phyloP scores from a whole-genome alignment of 2,888 invertebrate genomes.

The Mongoloraphidia duomilia region DNA sequence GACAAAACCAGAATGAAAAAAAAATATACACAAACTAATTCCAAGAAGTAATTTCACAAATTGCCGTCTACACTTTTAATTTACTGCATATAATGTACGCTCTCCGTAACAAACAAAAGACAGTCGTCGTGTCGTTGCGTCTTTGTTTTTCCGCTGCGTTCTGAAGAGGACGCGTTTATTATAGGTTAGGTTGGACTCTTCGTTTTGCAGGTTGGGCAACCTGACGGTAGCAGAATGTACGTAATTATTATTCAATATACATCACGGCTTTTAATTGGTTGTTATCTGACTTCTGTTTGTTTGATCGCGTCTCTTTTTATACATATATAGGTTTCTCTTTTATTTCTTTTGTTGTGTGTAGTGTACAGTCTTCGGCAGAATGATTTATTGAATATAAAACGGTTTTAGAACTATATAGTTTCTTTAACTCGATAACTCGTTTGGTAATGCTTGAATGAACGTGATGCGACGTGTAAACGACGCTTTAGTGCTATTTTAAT shows the following conservation, averaged over 20 bases:
- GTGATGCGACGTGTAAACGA: too few relatives aligned
- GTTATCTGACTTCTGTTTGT: constrained; percentile 23
- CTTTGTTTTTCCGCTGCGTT: background rate
- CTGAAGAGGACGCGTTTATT: background rate
- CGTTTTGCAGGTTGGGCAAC: background rate
- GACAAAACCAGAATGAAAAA: constrained; percentile 1
- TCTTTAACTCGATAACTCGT: too few relatives aligned
- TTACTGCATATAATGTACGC: constrained; percentile 13
- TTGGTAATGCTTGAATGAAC: too few relatives aligned
- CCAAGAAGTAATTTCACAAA: constrained; percentile 33
- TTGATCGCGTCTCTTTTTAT: constrained; percentile 11
- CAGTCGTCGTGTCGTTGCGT: background rate
- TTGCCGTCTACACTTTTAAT: constrained; percentile 29
- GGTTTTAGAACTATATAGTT: too few relatives aligned
- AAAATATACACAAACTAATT: constrained; percentile 17
- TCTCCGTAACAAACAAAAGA: too few relatives aligned
- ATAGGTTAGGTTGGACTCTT: constrained; percentile 17
- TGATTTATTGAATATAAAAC: too few relatives aligned
- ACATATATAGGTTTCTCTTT: constrained; percentile 9
- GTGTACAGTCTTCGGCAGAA: too few relatives aligned
- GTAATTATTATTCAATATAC: constrained; percentile 34
- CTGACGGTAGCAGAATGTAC: constrained; percentile 25
- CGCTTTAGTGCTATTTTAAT: too few relatives aligned
- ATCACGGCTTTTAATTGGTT: constrained; percentile 34
- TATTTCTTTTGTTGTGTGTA: background rate